Evolutionary conservation across 2,888 invertebrate species (phyloP).

Genomic region (Patella ulyssiponensis): DNA sequence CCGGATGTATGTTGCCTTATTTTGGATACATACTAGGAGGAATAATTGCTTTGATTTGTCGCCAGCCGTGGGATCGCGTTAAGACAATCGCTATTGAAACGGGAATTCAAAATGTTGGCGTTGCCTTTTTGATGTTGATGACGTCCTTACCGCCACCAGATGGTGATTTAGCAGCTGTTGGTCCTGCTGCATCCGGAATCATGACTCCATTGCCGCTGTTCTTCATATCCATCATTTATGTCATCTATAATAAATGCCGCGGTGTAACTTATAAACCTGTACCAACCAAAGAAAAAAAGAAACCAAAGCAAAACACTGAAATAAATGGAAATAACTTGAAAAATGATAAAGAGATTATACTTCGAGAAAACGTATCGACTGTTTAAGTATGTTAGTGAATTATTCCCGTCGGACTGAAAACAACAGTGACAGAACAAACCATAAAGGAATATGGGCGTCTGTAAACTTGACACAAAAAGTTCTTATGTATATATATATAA

Average conservation of each 20-base stretch:
- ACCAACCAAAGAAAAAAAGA: not conserved
- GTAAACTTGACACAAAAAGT: too few relatives aligned
- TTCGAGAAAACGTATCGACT: not conserved
- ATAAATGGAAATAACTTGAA: not conserved
- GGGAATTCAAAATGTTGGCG: conserved; percentile 92
- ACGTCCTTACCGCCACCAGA: conserved; percentile 87
- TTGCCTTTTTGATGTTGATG: conserved; percentile 88
- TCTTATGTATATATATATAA: too few relatives aligned
- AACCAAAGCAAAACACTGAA: not conserved
- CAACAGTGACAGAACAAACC: too few relatives aligned
- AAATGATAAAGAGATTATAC: not conserved
- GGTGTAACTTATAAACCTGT: not conserved
- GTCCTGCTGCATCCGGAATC: conserved; percentile 78
- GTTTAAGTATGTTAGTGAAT: not conserved
- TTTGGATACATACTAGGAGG: conserved; percentile 65
- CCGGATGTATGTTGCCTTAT: conserved; percentile 66
- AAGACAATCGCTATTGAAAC: conserved; percentile 87
- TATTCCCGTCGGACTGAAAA: too few relatives aligned
- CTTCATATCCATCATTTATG: conserved; percentile 58
- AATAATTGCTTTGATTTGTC: conserved; percentile 49
- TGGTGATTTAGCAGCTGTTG: conserved; percentile 85
- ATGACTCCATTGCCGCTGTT: conserved; percentile 93
- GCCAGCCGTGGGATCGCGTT: conserved; percentile 57
- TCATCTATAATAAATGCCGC: conserved; percentile 45
- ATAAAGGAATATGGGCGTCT: too few relatives aligned